phyloP scores from a whole-genome alignment of 2,888 invertebrate species.

The Pyrrhopygopsis socrates region DNA sequence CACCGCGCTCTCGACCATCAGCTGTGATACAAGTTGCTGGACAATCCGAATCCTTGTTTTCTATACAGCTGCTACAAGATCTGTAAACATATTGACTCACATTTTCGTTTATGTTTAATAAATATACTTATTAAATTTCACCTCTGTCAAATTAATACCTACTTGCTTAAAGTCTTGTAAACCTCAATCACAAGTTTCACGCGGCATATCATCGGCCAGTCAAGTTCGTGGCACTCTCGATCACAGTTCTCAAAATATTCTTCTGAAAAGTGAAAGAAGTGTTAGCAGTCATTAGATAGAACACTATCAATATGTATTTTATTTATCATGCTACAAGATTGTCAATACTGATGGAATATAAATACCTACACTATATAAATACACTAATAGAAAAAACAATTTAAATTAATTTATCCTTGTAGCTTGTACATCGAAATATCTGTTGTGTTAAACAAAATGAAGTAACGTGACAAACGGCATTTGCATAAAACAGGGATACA shows the following conservation, averaged over 20 bases:
- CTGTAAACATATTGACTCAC: constrained; percentile 89
- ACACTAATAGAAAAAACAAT: not conserved
- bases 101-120: not conserved
- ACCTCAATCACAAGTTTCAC: constrained; percentile 97
- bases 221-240: constrained; percentile 97
- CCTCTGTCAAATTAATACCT: constrained; percentile 87
- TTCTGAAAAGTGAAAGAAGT: constrained; percentile 94
- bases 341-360: not conserved
- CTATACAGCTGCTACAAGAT: constrained; percentile 96
- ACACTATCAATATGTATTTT: too few relatives aligned
- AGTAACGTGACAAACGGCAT: too few relatives aligned
- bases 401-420: not conserved
- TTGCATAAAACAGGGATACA: too few relatives aligned
- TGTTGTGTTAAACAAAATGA: too few relatives aligned
- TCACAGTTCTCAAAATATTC: constrained; percentile 97
- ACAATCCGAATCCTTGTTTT: constrained; percentile 95
- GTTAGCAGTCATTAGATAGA: too few relatives aligned
- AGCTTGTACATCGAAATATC: too few relatives aligned
- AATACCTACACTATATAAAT: too few relatives aligned
- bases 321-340: not conserved
- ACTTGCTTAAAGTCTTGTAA: constrained; percentile 97
- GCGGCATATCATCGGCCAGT: constrained; percentile 98
- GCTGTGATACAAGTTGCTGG: constrained; percentile 96
- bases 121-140: too few relatives aligned
- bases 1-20: constrained; percentile 96